A percentile compares a stretch with the other conserved stretches of the same genome.
These are phyloP conservation scores for Drosophila fuyamai DNA, from an alignment of 1,140 invertebrate genomes.

Conservation along the genomic window DNA sequence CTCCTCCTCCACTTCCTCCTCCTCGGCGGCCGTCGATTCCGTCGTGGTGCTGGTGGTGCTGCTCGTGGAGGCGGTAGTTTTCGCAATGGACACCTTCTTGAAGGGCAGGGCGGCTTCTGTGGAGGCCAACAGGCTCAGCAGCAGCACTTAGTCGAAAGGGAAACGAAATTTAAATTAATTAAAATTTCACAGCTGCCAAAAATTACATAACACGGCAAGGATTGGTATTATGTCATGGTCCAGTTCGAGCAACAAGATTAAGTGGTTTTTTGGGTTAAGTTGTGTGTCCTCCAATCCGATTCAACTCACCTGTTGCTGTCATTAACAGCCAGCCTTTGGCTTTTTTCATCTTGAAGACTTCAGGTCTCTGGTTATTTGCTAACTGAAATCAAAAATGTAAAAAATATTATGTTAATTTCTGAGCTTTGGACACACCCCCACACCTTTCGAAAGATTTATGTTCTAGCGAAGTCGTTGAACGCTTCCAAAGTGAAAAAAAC, in stretches of 20 bases:
- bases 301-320: slow-evolving; percentile 70
- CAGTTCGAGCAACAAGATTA: slow-evolving; percentile 9
- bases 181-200: slow-evolving; percentile 13
- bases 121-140: slow-evolving; percentile 56
- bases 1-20: slow-evolving; percentile 47
- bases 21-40: slow-evolving; percentile 37
- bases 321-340: slow-evolving; percentile 75
- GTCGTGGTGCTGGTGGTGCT: slow-evolving; percentile 60
- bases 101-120: slow-evolving; percentile 75
- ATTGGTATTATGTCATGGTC: slow-evolving; percentile 46
- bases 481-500: slow-evolving; percentile 12
- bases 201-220: slow-evolving; percentile 46
- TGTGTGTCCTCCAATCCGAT: slow-evolving; percentile 29
- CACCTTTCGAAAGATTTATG: slow-evolving; percentile 37
- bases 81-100: slow-evolving; percentile 81
- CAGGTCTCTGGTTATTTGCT: slow-evolving; percentile 26
- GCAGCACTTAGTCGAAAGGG: slow-evolving; percentile 52
- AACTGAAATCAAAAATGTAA: slow-evolving; percentile 43
- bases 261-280: slow-evolving; percentile 19
- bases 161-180: slow-evolving; percentile 23
- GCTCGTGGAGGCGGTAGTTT: slow-evolving; percentile 65
- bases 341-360: slow-evolving; percentile 68
- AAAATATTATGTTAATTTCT: slow-evolving; percentile 50
- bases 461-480: slow-evolving; percentile 56
- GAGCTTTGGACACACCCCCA: slow-evolving; percentile 18